Evolutionary conservation across 2,888 invertebrate species (phyloP).

Genomic region (Andrena minutula): DNA sequence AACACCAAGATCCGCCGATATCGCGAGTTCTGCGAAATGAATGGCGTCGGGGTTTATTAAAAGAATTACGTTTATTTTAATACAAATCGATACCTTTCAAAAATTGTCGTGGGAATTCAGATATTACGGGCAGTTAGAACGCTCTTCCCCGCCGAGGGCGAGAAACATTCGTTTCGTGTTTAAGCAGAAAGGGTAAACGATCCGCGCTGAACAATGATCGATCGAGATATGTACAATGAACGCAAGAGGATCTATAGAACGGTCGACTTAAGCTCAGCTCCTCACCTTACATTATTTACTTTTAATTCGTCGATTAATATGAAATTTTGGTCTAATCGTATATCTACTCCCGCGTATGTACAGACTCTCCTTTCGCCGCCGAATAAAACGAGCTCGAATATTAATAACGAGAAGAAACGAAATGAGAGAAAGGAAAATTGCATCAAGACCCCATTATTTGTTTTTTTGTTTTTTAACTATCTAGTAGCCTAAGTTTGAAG

Average conservation of each 20-base stretch:
- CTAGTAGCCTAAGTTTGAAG: conserved; percentile 36
- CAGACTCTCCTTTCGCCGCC: conserved; percentile 37
- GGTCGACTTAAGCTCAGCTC: conserved; percentile 33
- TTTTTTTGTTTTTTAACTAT: conserved; percentile 28
- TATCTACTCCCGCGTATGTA: conserved; percentile 54
- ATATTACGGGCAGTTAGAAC: conserved; percentile 50
- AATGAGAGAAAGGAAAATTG: conserved; percentile 35
- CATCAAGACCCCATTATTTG: conserved; percentile 33
- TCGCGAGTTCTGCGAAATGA: not conserved
- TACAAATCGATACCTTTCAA: conserved; percentile 50
- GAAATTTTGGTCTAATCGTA: conserved; percentile 43
- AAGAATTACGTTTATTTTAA: conserved; percentile 56
- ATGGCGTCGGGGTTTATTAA: conserved; percentile 30
- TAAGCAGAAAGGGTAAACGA: conserved; percentile 33
- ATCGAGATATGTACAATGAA: conserved; percentile 46
- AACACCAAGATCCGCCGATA: not conserved
- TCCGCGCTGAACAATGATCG: conserved; percentile 39
- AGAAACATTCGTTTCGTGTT: conserved; percentile 12
- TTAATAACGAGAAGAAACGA: conserved; percentile 6
- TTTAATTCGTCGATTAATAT: conserved; percentile 25
- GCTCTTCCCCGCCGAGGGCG: conserved; percentile 5
- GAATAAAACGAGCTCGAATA: conserved; percentile 29
- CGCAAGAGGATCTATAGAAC: conserved; percentile 36
- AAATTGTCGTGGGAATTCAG: conserved; percentile 43
- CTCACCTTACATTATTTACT: conserved; percentile 34